A percentile compares a stretch with the other conserved stretches of the same genome.
phyloP scores from a whole-genome alignment of 2,113 vertebrate species.

The Aptenodytes forsteri region DNA sequence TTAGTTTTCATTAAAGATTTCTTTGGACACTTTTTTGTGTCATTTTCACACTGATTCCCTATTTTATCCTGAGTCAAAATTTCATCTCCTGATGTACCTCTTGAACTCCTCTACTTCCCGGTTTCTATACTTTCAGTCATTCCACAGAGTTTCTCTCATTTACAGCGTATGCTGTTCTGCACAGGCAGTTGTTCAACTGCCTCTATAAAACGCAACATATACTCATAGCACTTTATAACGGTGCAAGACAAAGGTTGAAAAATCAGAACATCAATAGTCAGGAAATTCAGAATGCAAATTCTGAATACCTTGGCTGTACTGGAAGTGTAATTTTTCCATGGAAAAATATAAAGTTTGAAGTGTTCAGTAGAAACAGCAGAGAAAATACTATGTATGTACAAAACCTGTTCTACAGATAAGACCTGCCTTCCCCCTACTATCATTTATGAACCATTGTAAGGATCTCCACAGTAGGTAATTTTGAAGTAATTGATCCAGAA shows the following conservation, averaged over 20 bases:
- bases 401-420: neutral
- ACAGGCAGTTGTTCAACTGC: neutral
- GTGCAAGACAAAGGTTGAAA: neutral
- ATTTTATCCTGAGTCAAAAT: neutral
- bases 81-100: neutral
- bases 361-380: neutral
- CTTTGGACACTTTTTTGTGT: neutral
- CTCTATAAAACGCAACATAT: neutral
- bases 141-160: neutral
- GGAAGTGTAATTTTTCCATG: neutral
- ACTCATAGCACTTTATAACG: neutral
- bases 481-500: neutral
- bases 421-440: neutral
- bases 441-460: neutral
- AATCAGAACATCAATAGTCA: neutral
- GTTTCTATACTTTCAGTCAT: neutral
- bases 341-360: neutral
- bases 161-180: neutral
- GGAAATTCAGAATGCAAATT: neutral
- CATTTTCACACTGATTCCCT: neutral
- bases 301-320: neutral
- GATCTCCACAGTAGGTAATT: neutral
- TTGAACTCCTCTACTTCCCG: neutral
- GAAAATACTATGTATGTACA: neutral
- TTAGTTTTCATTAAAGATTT: neutral